These are phyloP conservation scores for Chunga burmeisteri DNA, from an alignment of 2,113 vertebrate species.

Conservation along the genomic window DNA sequence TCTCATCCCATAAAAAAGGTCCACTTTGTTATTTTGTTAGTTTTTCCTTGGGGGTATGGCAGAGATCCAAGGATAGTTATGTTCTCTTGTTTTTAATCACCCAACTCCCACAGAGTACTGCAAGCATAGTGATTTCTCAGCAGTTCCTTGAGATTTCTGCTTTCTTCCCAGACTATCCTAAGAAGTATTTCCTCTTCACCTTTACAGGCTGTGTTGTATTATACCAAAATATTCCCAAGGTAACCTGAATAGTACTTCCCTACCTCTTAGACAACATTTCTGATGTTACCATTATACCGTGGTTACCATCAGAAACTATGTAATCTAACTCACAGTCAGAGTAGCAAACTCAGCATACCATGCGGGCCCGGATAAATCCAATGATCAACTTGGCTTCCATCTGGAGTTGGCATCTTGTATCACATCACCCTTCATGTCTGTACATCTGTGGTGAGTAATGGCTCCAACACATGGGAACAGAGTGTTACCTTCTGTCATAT, in stretches of 20 bases:
- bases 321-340: not conserved
- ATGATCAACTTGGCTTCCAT: slow-evolving; percentile 5
- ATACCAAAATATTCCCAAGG: not conserved
- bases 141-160: not conserved
- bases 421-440: not conserved
- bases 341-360: not conserved
- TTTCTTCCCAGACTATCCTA: not conserved
- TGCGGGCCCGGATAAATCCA: not conserved
- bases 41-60: not conserved
- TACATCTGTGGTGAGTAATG: not conserved
- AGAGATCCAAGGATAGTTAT: not conserved
- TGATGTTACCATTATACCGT: not conserved
- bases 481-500: not conserved
- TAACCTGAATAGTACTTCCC: not conserved
- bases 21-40: not conserved
- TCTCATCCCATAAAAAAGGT: not conserved
- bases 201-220: not conserved
- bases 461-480: not conserved
- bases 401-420: not conserved
- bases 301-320: not conserved
- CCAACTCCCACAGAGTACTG: not conserved
- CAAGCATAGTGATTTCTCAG: not conserved
- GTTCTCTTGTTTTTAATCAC: not conserved
- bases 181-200: not conserved
- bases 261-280: not conserved